Base-by-base conservation (phyloP, 2,888 invertebrate species). In the Campoplex nolae region DNA sequence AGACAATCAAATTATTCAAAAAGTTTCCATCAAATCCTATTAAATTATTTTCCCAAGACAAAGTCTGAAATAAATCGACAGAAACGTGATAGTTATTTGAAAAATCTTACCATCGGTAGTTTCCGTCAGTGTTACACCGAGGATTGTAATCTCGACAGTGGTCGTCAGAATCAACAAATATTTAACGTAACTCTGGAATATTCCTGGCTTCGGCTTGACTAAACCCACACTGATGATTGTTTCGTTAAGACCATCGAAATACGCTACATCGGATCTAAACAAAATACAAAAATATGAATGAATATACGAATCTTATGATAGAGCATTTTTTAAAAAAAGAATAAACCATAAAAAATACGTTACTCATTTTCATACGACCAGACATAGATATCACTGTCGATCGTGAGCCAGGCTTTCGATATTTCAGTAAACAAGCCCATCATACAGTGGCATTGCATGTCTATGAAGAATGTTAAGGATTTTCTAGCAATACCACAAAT, bases 391-490 rank as follows among this genome's bases (percentile, higher is more conserved):
- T 99, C 99, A 91, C 98, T 99, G 94, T 99, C 99, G 90, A 99
- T 98, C 7, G 99, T 98, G 81, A 99, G 95, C 99, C 99, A 99
- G 0, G 99, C 99, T 92, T 99, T 96, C 80, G 97, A 97, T 89
- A 99, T 99, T 94, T 98, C 99, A 83, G 99, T 97, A 95, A 99
- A 99, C 11, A 99, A 95, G 3, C 99, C 99, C 98, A 99, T 99
- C 95, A 98, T 97, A 93, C 98, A 99, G 93, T 98, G 98, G 90
- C 98, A 98, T 95, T 99, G 98, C 96, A 99, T 98, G 95, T 98
- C 98, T 98, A 94, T 88, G 88, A 88, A 82, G 78, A 89, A 84
- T 35, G 80, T 84, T 80, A 83, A 78, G 67, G 80, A 76, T 67
- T 32, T 74, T n/a, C 7, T 74, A 62, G 62, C 16, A 28, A 9